These are phyloP conservation scores for Parazoanthus darwini DNA, from an alignment of 92 coral and sea anemone genomes.

Conservation along the genomic window DNA sequence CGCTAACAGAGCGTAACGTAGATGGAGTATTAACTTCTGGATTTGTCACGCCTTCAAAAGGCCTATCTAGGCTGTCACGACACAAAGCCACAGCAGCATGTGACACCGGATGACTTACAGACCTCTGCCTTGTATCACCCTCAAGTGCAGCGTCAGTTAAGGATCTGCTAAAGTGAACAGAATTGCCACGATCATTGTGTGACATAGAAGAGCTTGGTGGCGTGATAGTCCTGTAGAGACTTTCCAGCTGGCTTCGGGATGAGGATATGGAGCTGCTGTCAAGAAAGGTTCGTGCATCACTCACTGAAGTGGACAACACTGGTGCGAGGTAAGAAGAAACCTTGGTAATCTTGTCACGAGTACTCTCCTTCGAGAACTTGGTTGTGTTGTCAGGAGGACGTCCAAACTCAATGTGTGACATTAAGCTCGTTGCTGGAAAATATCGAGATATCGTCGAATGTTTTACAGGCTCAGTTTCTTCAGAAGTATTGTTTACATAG, in stretches of 20 bases:
- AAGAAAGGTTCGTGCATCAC: neutral
- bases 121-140: neutral
- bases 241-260: neutral
- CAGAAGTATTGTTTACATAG: neutral
- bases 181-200: neutral
- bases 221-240: neutral
- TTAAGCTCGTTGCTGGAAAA: neutral
- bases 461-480: neutral
- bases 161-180: neutral
- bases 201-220: neutral
- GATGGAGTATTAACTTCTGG: neutral
- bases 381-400: neutral
- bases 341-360: neutral
- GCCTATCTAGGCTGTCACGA: constrained; percentile 11
- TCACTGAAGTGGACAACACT: neutral
- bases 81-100: neutral
- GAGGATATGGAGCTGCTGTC: neutral
- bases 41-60: constrained; percentile 7
- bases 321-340: neutral
- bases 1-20: neutral
- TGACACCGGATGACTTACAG: constrained; percentile 1
- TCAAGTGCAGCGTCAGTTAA: neutral
- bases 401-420: neutral
- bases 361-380: neutral
- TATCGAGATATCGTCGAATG: neutral